These are phyloP conservation scores for Choreutis nemorana DNA, from an alignment of 2,888 invertebrate genomes.

Conservation along the genomic window DNA sequence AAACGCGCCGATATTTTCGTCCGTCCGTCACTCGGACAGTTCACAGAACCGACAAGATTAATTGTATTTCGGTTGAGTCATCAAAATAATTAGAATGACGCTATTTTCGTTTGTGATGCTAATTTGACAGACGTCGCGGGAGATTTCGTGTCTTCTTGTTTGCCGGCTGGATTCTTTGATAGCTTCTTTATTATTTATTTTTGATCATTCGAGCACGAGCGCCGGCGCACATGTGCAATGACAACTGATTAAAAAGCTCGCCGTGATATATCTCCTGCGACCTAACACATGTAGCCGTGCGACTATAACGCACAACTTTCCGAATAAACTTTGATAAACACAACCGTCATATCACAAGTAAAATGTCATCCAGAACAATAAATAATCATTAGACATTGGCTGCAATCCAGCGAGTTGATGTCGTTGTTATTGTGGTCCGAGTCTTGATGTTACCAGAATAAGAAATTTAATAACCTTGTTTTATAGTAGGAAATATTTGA, in stretches of 20 bases:
- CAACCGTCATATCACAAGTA: slow-evolving; percentile 19
- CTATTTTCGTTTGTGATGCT: slow-evolving; percentile 65
- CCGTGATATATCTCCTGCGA: slow-evolving; percentile 5
- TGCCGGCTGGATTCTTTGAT: slow-evolving; percentile 47
- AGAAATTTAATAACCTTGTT: slow-evolving; percentile 36
- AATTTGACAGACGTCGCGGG: slow-evolving; percentile 67
- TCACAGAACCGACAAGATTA: slow-evolving; percentile 65
- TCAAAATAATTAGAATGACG: slow-evolving; percentile 67
- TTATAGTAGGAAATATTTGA: slow-evolving; percentile 61
- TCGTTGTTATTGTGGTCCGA: slow-evolving; percentile 28
- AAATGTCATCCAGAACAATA: slow-evolving; percentile 30
- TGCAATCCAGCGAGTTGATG: slow-evolving; percentile 39
- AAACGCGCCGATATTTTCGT: slow-evolving; percentile 64
- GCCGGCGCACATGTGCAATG: slow-evolving; percentile 20
- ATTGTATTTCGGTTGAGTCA: slow-evolving; percentile 67
- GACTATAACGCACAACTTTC: too few species aligned
- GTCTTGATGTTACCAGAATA: slow-evolving; percentile 26
- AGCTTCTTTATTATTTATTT: slow-evolving; percentile 45
- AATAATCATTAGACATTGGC: slow-evolving; percentile 49
- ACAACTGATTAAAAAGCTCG: slow-evolving; percentile 13
- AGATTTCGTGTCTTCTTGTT: slow-evolving; percentile 54
- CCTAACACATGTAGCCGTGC: neutral
- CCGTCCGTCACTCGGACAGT: slow-evolving; percentile 63
- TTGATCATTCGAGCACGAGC: slow-evolving; percentile 15
- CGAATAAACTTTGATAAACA: too few species aligned